Evolutionary conservation across 1,140 invertebrate genomes (phyloP), one percentile per base, ranked within the genome.

Genomic region (Trachymyrmex cornetzi): DNA sequence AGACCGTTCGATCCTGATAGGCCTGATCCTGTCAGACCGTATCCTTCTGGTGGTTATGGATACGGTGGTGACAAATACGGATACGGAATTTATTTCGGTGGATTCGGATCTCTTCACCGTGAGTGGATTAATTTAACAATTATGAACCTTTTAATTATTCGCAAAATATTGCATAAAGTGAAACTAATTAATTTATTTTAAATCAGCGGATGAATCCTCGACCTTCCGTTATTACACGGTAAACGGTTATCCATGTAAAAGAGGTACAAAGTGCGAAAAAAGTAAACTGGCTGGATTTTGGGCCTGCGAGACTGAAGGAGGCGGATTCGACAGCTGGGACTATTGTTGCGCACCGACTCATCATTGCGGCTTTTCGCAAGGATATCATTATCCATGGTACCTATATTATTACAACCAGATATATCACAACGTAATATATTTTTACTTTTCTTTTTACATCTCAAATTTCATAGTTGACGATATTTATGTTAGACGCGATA

Each of bases 301-400:
- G 97, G 97, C 96, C 27, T 98, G 98, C 87, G 97, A 98, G 89
- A 96, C 97, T 1, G 97, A 98, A 88, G 97, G 96, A 19, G 96
- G 96, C 2, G 97, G 97, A 89, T 93, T 96, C 3, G 97, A 97
- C 88, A 95, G 96, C 53, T 98, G 97, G 97, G 97, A 98, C 92
- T 98, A 98, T 90, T 98, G 97, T 89, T 98, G 97, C 91, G 96
- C 97, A 72, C 97, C 97, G n/a, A 96, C 96, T 71, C 97, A 98
- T 93, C 96, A 97, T 24, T 98, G 98, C 92, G 98, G 97, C n/a
- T 98, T 97, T 92, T 98, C 97, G 38, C 96, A 97, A 92, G 97
- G 97, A 77, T 97, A 97, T 90, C 95, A 96, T 84, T 98, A 98
- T 93, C 97, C 97, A 74, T 98, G 97, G 97, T 97, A 44, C 2